Conservation (phyloP, 2,113 vertebrate genomes). For the Barbus barbus region DNA sequence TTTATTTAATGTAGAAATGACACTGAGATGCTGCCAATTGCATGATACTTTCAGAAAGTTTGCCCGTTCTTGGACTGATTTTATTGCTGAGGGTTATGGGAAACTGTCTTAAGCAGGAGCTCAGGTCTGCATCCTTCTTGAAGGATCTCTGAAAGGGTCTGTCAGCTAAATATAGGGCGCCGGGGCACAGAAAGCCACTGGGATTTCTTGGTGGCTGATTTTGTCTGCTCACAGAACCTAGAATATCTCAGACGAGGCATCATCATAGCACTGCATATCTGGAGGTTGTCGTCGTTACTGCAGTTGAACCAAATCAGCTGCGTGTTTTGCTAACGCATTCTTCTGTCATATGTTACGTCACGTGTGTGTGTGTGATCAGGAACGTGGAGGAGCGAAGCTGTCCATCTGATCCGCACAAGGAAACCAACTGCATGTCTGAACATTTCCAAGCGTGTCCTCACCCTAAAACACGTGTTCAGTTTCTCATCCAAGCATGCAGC, state of each 20-base stretch:
- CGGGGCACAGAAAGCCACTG: not conserved
- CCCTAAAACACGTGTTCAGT: not conserved
- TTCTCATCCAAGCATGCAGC: not conserved
- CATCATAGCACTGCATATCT: not conserved
- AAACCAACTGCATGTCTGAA: not conserved
- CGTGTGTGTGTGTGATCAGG: not conserved
- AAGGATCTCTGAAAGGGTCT: slow-evolving; percentile 29
- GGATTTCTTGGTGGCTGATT: slow-evolving; percentile 11
- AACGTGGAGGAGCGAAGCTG: not conserved
- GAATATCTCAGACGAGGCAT: not conserved
- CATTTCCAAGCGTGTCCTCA: not conserved
- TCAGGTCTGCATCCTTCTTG: slow-evolving; percentile 2
- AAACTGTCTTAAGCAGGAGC: slow-evolving; percentile 18
- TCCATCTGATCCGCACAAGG: not conserved
- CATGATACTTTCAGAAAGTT: not conserved
- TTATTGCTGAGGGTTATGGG: slow-evolving; percentile 2
- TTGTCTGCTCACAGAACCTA: not conserved
- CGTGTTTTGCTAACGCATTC: not conserved
- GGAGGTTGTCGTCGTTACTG: not conserved
- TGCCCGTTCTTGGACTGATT: slow-evolving; percentile 9
- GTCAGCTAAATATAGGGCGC: slow-evolving; percentile 32
- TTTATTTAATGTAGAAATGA: not conserved
- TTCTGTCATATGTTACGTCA: not conserved
- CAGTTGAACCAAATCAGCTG: not conserved
- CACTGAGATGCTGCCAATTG: not conserved